phyloP scores from a whole-genome alignment of 2,888 invertebrate genomes.

The Dendrolimus pini region DNA sequence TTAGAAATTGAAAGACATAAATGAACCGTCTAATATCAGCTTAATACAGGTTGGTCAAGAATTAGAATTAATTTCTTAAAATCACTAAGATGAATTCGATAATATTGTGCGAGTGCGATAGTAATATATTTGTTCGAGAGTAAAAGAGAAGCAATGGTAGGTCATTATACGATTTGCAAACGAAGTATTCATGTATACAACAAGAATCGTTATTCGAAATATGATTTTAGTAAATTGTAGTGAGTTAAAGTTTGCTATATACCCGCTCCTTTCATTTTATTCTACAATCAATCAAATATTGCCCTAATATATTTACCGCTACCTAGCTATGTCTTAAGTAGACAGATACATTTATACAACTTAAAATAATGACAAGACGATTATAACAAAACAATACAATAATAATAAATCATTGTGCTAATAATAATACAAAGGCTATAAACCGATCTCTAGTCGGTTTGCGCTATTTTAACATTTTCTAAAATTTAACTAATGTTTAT shows the following conservation, averaged over 20 bases:
- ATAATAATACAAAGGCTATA: conserved; percentile 30
- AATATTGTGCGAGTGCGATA: too few species aligned
- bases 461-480: conserved; percentile 31
- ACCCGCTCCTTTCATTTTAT: conserved; percentile 28
- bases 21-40: too few species aligned
- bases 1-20: too few species aligned
- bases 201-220: too few species aligned
- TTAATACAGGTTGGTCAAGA: too few species aligned
- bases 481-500: conserved; percentile 39
- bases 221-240: background rate
- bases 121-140: too few species aligned
- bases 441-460: conserved; percentile 20
- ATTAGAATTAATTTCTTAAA: too few species aligned
- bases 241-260: conserved; percentile 1
- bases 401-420: conserved; percentile 66
- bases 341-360: conserved; percentile 71
- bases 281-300: conserved; percentile 52
- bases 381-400: conserved; percentile 59
- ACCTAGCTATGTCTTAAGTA: conserved; percentile 71
- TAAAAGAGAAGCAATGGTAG: too few species aligned
- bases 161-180: too few species aligned
- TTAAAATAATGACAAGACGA: conserved; percentile 76
- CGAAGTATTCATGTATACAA: too few species aligned
- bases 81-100: too few species aligned
- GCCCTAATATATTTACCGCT: conserved; percentile 68